A percentile compares a stretch with the other conserved stretches of the same genome.
Evolutionary conservation across 2,888 invertebrate genomes (phyloP).

Genomic region (Andricus quercusramuli): DNA sequence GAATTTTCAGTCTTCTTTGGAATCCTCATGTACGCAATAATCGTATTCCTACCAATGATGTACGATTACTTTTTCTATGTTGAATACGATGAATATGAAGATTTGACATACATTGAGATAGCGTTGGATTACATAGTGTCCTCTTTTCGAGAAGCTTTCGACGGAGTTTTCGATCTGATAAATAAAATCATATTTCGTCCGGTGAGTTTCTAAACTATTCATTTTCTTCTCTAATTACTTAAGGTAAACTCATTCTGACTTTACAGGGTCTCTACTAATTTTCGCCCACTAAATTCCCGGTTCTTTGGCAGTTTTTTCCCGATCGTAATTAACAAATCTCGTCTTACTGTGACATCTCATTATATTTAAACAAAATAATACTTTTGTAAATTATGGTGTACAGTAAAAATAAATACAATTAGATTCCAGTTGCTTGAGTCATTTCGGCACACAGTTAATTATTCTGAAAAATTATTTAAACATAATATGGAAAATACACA

Average conservation of each 20-base stretch:
- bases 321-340: too few species aligned
- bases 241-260: background rate
- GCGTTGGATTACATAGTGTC: slow-evolving; percentile 65
- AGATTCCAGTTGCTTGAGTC: too few species aligned
- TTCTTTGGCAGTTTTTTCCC: too few species aligned
- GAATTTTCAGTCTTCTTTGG: slow-evolving; percentile 66
- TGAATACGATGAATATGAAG: slow-evolving; percentile 66
- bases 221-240: background rate
- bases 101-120: slow-evolving; percentile 66
- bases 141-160: slow-evolving; percentile 71
- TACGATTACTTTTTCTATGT: slow-evolving; percentile 69
- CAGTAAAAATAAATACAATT: too few species aligned
- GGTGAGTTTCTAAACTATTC: slow-evolving; percentile 62
- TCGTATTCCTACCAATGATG: slow-evolving; percentile 67
- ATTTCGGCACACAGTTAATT: too few species aligned
- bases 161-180: slow-evolving; percentile 62
- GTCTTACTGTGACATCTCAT: too few species aligned
- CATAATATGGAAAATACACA: too few species aligned
- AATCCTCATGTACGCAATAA: slow-evolving; percentile 64
- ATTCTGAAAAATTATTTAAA: too few species aligned
- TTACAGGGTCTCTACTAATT: too few species aligned
- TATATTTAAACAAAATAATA: too few species aligned
- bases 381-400: too few species aligned
- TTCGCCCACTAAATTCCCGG: too few species aligned
- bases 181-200: slow-evolving; percentile 65